Evolutionary conservation across 2,113 vertebrate genomes (phyloP).

Genomic region (Seriola quinqueradiata): DNA sequence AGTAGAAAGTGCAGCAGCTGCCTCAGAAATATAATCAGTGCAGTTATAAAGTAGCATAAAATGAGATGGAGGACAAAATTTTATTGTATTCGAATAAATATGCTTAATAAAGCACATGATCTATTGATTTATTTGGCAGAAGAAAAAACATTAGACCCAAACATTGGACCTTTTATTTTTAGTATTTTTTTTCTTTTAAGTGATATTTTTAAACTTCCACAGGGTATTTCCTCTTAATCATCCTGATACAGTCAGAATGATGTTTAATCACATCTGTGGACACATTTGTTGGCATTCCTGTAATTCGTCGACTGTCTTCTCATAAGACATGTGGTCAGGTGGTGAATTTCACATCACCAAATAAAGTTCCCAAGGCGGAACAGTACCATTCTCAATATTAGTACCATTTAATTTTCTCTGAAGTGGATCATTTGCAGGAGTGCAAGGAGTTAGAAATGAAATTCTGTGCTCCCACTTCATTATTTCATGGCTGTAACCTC

Average conservation of each 20-base stretch:
- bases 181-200: too few species aligned
- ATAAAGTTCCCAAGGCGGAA: conserved; percentile 41
- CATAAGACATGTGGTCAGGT: conserved; percentile 24
- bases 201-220: background rate
- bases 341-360: conserved; percentile 46
- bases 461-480: conserved; percentile 2
- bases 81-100: background rate
- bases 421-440: background rate
- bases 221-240: conserved; percentile 15
- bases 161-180: background rate
- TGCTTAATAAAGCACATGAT: background rate
- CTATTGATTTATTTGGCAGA: background rate
- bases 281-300: conserved; percentile 13
- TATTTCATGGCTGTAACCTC: conserved; percentile 15
- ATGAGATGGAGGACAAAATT: too few species aligned
- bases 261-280: background rate
- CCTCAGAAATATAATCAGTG: too few species aligned
- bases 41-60: too few species aligned
- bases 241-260: background rate
- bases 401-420: conserved; percentile 1
- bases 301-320: conserved; percentile 33
- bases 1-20: too few species aligned
- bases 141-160: background rate
- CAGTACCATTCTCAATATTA: background rate
- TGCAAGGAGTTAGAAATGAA: conserved; percentile 2